phyloP scores from a whole-genome alignment of 1,140 invertebrate species.

The Zaprionus kolodkinae region DNA sequence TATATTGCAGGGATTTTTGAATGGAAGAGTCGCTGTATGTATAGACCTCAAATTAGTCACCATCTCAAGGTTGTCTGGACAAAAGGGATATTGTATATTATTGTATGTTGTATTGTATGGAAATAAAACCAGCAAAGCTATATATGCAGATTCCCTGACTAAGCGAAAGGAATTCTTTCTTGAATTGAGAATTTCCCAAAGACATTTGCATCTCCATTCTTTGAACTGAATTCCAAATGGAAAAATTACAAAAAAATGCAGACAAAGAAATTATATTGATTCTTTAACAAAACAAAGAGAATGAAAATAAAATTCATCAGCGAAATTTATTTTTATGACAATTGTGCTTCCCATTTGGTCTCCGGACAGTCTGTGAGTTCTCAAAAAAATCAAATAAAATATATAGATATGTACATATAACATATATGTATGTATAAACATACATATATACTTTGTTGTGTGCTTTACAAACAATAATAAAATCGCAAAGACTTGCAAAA shows the following conservation, averaged over 20 bases:
- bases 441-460: slow-evolving; percentile 5
- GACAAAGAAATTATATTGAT: slow-evolving; percentile 16
- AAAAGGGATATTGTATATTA: slow-evolving; percentile 7
- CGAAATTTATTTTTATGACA: slow-evolving; percentile 15
- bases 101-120: background rate
- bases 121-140: background rate
- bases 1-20: no score
- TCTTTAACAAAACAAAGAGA: slow-evolving; percentile 14
- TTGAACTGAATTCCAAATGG: slow-evolving; percentile 5
- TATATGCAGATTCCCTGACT: background rate
- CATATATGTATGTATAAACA: background rate
- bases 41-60: slow-evolving; percentile 8
- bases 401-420: slow-evolving; percentile 1
- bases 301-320: slow-evolving; percentile 30
- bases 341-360: slow-evolving; percentile 8
- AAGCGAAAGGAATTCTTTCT: background rate
- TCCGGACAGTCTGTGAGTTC: slow-evolving; percentile 15
- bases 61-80: slow-evolving; percentile 18
- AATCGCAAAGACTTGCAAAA: slow-evolving; percentile 16
- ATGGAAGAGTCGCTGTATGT: background rate
- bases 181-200: background rate
- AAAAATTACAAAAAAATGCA: slow-evolving; percentile 5
- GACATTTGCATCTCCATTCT: background rate
- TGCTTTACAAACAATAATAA: slow-evolving; percentile 22
- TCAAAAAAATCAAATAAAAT: slow-evolving; percentile 16